Evolutionary conservation across 37 sponge, comb jelly and placozoan species (phyloP), one percentile per base, ranked within the genome.

Genomic region (Chondrilla cf. caribensis): DNA sequence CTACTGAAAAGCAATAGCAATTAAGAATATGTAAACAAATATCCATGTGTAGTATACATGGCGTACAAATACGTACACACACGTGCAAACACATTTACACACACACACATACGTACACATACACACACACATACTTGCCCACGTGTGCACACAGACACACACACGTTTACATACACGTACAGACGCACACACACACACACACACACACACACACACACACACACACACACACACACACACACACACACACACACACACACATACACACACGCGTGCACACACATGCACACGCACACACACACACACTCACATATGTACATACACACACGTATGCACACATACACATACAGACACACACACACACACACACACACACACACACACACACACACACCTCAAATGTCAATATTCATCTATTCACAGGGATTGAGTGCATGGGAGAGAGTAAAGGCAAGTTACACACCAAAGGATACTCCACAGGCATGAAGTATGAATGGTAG

Each of bases 101-200:
- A 84, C 85, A 84, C 85, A 84, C 85, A 84, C 79, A 84, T 79
- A 84, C 79, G 78, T 79, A 84, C 85, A 84, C 79, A 84, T 79
- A 84, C 85, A 84, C 85, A 84, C 85, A 84, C 79, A 84, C 85
- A 84, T 79, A 84, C 79, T 78, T 79, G 78, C 85, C 77, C 85
- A 84, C 85, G 78, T 79, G 40, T 77, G 59, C 79, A 84, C 79
- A 77, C 85, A 84, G 79, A 84, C 85, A 84, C 85, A 84, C 85
- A 84, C 79, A 84, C 85, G 78, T 67, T 78, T 79, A 84, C 85
- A 84, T 67, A 84, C 85, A 84, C 85, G 78, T 79, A 84, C 85
- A 84, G 67, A 84, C 85, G 78, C 85, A 84, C 79, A 84, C 85
- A 84, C 85, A 84, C 85, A 84, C 84, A 75, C 41, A 35, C 75